These are phyloP conservation scores for Nyctibius bracteatus DNA, from an alignment of 2,113 vertebrate species.

Conservation along the genomic window DNA sequence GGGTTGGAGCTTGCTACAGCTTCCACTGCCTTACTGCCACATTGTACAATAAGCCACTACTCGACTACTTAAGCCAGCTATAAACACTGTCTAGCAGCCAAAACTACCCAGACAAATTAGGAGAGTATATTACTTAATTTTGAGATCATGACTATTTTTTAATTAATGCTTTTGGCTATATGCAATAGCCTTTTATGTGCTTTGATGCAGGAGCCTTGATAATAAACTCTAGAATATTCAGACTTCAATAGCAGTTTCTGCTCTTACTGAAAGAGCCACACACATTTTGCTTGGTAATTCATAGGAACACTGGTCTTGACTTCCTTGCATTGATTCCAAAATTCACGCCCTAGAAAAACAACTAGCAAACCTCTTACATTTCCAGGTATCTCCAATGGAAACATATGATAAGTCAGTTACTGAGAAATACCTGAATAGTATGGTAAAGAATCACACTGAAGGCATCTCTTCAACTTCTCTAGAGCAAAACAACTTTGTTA, in stretches of 20 bases:
- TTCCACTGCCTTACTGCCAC: background rate
- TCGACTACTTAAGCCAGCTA: background rate
- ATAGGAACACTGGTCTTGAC: background rate
- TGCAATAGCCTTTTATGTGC: background rate
- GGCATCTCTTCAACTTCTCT: background rate
- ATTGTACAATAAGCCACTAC: background rate
- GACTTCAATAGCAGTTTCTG: background rate
- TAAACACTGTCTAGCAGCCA: background rate
- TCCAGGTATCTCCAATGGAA: background rate
- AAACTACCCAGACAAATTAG: background rate
- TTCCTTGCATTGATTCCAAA: background rate
- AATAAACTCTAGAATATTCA: background rate
- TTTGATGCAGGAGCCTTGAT: background rate
- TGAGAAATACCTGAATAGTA: background rate
- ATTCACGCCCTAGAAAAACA: background rate
- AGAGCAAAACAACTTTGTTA: background rate
- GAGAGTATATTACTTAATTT: background rate
- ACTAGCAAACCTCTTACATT: background rate
- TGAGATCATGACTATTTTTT: background rate
- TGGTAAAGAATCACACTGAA: background rate
- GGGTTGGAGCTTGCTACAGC: background rate
- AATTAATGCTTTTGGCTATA: background rate
- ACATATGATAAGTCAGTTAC: too few relatives aligned
- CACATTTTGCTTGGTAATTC: background rate
- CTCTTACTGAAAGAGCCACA: background rate